Evolutionary conservation across 2,888 invertebrate genomes (phyloP).

Genomic region (Tryphoninae sp.): DNA sequence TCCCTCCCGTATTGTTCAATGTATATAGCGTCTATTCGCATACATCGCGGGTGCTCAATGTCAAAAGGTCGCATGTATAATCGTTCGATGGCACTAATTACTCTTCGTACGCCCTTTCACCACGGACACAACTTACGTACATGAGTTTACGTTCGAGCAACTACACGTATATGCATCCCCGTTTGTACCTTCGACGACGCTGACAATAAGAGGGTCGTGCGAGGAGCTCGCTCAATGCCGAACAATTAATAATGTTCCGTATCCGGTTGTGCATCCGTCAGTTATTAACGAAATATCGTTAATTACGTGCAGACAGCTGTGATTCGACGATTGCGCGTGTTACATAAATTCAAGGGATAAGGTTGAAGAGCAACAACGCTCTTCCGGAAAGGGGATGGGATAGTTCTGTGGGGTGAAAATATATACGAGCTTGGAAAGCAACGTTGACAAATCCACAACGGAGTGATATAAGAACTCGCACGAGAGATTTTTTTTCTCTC

Average conservation of each 20-base stretch:
- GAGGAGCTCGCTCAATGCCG: constrained; percentile 42
- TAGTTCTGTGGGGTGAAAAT: not conserved
- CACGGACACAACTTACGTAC: not conserved
- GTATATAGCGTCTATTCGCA: constrained; percentile 2
- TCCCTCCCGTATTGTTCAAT: constrained; percentile 35
- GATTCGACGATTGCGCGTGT: constrained; percentile 35
- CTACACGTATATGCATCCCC: not conserved
- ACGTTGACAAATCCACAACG: not conserved
- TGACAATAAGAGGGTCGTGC: constrained; percentile 32
- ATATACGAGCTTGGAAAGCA: not conserved
- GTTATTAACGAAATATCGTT: constrained; percentile 60
- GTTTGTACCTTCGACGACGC: constrained; percentile 2
- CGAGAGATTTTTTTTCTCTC: not conserved
- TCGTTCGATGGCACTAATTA: no score
- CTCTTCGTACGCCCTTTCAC: no score
- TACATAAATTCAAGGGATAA: not conserved
- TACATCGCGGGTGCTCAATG: not conserved
- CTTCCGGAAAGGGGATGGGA: constrained; percentile 1
- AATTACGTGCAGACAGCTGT: constrained; percentile 57
- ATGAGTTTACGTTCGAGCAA: not conserved
- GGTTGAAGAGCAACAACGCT: no score
- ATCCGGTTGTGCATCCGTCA: constrained; percentile 48
- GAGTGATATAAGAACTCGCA: not conserved
- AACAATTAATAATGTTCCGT: constrained; percentile 59
- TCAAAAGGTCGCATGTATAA: not conserved